Base-by-base conservation (phyloP, 2,888 invertebrate genomes). In the Lasioglossum malachurum region DNA sequence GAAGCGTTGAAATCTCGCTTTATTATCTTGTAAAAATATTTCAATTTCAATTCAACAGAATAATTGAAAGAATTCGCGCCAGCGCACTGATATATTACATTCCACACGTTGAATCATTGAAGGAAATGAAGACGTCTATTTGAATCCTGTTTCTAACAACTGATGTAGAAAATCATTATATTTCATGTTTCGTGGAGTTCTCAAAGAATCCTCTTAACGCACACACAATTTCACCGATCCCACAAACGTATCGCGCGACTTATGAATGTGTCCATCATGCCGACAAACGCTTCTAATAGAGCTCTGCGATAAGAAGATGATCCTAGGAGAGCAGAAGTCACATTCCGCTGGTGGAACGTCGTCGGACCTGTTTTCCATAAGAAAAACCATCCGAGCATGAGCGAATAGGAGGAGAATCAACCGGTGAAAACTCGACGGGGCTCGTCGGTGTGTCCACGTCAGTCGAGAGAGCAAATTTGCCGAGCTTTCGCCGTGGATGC, bases 401-500 rank as follows among this genome's bases (percentile, higher is more conserved):
- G 31, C 64, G 64, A 31, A 31, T 31, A 31, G 16, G 16, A 64
- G 8, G 31, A 31, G 64, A 31, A 31, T 64, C 64, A 64, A 64
- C 64, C 31, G 64, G 31, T 31, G 64, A 64, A 64, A 64, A 64
- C 31, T 64, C 19, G 16, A 64, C 64, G 31, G 64, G 46, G 64
- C 27, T 35, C 44, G 49, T 16, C 57, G 49, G 64, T 16, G 64
- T 31, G 64, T 64, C 64, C 64, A 64, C 31, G 64, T 64, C 64
- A 64, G 64, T 64, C 64, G 64, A 64, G 64, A 64, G 64, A 64
- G 64, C 64, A 64, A 64, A 64, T 77, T 77, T 69, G 27, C 69
- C 14, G 57, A 78, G 71, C 69, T 78, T 78, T 78, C 64, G 77
- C 35, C n/a, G 49, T 16, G 67, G 77, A 69, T 77, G 77, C 77